Conservation (phyloP, 2,797 vertebrate genomes). For the Sebastes diploproa region DNA sequence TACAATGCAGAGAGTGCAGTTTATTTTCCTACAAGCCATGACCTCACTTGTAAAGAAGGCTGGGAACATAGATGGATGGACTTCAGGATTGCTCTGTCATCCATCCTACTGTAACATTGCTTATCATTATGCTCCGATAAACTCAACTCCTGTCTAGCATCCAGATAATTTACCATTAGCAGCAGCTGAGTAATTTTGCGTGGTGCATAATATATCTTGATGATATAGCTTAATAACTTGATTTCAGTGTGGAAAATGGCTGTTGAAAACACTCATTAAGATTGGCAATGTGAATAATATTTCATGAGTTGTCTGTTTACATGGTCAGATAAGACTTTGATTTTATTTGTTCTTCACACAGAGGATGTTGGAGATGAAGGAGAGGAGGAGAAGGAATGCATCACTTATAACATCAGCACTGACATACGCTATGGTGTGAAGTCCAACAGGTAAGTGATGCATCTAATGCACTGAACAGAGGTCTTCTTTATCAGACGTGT, state of each 20-base stretch:
- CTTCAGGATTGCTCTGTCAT: conserved; percentile 13
- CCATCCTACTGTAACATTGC: not conserved
- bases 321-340: not conserved
- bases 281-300: not conserved
- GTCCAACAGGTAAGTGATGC: conserved; percentile 90
- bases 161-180: not conserved
- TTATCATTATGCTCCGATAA: not conserved
- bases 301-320: not conserved
- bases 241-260: not conserved
- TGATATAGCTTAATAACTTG: not conserved
- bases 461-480: not conserved
- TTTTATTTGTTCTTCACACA: conserved; percentile 66
- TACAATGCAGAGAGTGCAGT: conserved; percentile 55
- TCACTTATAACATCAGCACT: conserved; percentile 94
- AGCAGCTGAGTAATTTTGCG: not conserved
- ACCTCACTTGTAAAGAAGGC: conserved; percentile 34
- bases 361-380: conserved; percentile 99
- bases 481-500: not conserved
- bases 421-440: conserved; percentile 99
- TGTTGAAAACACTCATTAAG: not conserved
- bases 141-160: not conserved
- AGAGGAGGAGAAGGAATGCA: conserved; percentile 96
- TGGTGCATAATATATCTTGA: not conserved
- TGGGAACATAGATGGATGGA: not conserved
- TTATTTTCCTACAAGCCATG: not conserved